Percentiles rank a stretch among this genome's conserved stretches.
Evolutionary conservation across 2,113 vertebrate genomes (phyloP).

Genomic region (Carollia perspicillata): DNA sequence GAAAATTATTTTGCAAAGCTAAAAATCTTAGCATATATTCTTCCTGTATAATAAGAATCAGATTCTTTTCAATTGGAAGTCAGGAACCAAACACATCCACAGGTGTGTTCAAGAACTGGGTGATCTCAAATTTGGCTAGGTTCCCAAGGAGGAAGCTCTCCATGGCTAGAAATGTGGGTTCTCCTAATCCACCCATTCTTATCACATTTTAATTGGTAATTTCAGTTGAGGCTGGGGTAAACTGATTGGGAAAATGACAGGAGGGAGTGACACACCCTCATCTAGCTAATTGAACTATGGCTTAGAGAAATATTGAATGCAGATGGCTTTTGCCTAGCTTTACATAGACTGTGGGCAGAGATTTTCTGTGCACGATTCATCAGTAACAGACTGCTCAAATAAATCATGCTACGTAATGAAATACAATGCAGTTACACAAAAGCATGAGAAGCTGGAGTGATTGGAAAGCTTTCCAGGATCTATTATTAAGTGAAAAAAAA

Average conservation of each 20-base stretch:
- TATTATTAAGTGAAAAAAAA: neutral
- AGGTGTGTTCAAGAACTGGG: neutral
- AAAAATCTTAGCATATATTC: neutral
- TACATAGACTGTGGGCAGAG: neutral
- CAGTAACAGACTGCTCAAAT: neutral
- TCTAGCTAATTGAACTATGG: neutral
- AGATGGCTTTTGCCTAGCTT: neutral
- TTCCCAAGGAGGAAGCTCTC: neutral
- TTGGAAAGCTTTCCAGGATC: neutral
- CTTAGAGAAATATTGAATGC: neutral
- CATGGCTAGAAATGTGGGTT: neutral
- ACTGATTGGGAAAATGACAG: neutral
- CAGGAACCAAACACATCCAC: neutral
- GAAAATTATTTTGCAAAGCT: neutral
- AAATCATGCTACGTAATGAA: neutral
- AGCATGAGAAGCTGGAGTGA: neutral
- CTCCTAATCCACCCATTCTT: neutral
- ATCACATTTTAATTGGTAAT: neutral
- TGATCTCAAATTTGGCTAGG: neutral
- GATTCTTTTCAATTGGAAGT: neutral
- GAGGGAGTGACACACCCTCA: neutral
- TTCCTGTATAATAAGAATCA: neutral
- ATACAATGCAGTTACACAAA: neutral
- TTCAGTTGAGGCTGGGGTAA: neutral
- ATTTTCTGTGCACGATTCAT: neutral